Base-by-base conservation (phyloP, 1,140 invertebrate species). In the Coboldia fuscipes region DNA sequence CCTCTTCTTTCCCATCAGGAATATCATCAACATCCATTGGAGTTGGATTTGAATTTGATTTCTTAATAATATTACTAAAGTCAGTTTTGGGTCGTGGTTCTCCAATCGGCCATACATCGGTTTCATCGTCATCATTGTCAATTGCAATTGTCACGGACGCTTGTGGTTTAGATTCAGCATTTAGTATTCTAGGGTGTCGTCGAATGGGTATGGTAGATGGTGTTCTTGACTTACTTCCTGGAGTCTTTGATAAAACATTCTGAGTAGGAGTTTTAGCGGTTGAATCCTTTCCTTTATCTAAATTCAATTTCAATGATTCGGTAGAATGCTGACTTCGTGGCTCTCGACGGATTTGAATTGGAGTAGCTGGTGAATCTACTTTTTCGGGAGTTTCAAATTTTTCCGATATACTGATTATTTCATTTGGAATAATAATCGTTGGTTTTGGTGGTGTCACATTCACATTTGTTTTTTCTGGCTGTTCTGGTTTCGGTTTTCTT, bases 61-160 rank as follows among this genome's bases (percentile, higher is more conserved):
- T 32, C 36, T 16, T n/a, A 18, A 24, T 6, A 32, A 26, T 27
- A 14, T 41, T 37, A 38, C 37, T 15, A 34, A 34, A 20, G 10
- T 33, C 26, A 20, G 28, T 56, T 12, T 20, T 32, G 19, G 30
- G 30, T 29, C n/a, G 8, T 15, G 27, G 27, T 29, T 29, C 8
- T 37, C 59, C 58, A 22, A 65, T 50, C 3, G 63, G 65, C 65
- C 63, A 66, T 0, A 62, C 58, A 3, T 58, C 58, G 58, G 61
- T 61, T 0, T 61, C 62, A 2, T 59, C 58, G 41, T 66, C 63
- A n/a, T 61, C 55, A 5, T 60, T 45, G 1, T 59, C 44, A 13
- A 59, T 55, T 12, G 26, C 10, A 17, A 12, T 7, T 13, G 8
- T 22, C 13, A 29, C 30, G 2, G 14, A 10, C 2, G 17, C 10